Evolutionary conservation across 2,888 invertebrate genomes (phyloP), one percentile per base, ranked within the genome.

Genomic region (Ditula angustiorana): DNA sequence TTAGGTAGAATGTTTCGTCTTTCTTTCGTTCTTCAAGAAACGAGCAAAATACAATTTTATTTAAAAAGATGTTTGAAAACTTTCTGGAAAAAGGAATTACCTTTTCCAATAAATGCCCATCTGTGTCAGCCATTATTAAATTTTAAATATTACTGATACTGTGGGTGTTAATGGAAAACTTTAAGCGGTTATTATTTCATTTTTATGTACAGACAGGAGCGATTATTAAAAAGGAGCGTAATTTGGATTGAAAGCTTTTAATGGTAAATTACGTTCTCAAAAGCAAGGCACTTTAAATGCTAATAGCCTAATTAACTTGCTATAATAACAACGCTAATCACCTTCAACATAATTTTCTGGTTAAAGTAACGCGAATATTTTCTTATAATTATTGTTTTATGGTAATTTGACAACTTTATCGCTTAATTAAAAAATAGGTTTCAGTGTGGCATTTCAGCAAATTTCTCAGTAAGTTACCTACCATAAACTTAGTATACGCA

Each of bases 241-340:
- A 49, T 35, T 49, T 37, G n/a, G 26, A 41, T 26, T 56, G 16
- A 26, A 59, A 49, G 37, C 59, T 59, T 59, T 59, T 28, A 59
- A 26, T 28, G 50, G 37, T 59, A 59, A 37, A 28, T 50, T 50
- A 5, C 35, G 23, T 49, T 28, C 23, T 28, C 5, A 11, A 28
- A 41, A 37, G 24, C 37, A 24, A 58, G 47, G 21, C 19, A 28
- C 41, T 41, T 56, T 19, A 26, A 26, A 28, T 21, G 11, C 28
- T 50, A 50, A 30, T 50, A 11, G 19, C 19, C 50, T 30, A 19
- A 50, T 19, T 11, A 30, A 19, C 19, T 41, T 41, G 41, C 19
- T 41, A 19, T 41, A 41, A 41, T 41, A 41, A 41, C 41, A 19
- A 41, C 41, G 19, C 16, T 41, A 41, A 41, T 41, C 41, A 41